Evolutionary conservation across 2,888 invertebrate species (phyloP), one percentile per base, ranked within the genome.

Genomic region (Teleogryllus oceanicus): DNA sequence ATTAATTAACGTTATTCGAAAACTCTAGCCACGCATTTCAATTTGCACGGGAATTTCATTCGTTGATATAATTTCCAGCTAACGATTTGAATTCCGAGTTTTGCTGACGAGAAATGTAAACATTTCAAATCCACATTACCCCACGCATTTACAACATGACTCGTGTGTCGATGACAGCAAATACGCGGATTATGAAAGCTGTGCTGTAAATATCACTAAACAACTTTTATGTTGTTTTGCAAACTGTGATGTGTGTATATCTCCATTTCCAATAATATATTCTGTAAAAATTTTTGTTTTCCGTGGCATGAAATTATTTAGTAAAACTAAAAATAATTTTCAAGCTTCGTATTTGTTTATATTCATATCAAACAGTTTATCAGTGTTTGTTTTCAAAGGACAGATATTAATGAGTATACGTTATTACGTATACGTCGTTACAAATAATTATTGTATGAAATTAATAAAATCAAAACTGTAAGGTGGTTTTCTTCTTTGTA

Each of bases 1-100:
- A 62, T 62, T 62, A 62, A 62, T 62, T 62, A 62, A 62, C 62
- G n/a, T 62, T 62, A 62, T 62, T 62, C n/a, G 62, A n/a, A 62
- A 62, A 62, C n/a, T 13, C 62, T n/a, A 18, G 62, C 62, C 62
- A 62, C 62, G 62, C 12, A n/a, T 62, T 62, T 62, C 62, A 62
- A 62, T 62, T 62, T 62, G 62, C 62, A 18, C 62, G 62, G 8
- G 62, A 62, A n/a, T 62, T 62, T 62, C 62, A 62, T n/a, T 62
- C 62, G 62, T 13, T 62, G 62, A 62, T 62, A 62, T 62, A 62
- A 62, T 62, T 62, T 62, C 62, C 62, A 62, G 62, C n/a, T 13
- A 62, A 62, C 62, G 62, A 13, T 62, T n/a, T 62, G n/a, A 13
- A 62, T 62, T 62, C 62, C 62, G 16, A 62, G 62, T 62, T 62